A percentile compares a stretch with the other conserved stretches of the same genome.
These are phyloP conservation scores for Ametastegia equiseti DNA, from an alignment of 2,888 invertebrate genomes.

Conservation along the genomic window DNA sequence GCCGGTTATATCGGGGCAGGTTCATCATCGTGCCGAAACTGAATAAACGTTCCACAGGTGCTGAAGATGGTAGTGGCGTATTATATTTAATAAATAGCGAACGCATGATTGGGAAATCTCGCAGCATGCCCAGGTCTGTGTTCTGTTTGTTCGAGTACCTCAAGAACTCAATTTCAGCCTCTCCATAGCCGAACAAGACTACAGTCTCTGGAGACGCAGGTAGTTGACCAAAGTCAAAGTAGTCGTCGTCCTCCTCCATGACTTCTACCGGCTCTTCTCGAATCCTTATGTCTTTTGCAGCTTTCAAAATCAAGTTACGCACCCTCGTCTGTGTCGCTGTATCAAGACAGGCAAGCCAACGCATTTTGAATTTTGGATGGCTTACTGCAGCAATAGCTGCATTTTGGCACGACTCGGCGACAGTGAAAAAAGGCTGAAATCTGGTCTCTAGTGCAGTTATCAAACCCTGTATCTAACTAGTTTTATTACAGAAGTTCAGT, in stretches of 20 bases:
- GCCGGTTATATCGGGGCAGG: slow-evolving; percentile 8
- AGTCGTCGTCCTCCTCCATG: slow-evolving; percentile 2
- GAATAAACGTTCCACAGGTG: slow-evolving; percentile 8
- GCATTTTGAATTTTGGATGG: too few species aligned
- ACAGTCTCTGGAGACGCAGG: background rate
- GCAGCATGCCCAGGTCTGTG: background rate
- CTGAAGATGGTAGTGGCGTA: slow-evolving; percentile 12
- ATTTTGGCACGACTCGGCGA: too few species aligned
- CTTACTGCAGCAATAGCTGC: too few species aligned
- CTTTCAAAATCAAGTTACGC: too few species aligned
- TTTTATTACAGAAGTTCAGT: too few species aligned
- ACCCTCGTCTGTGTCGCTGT: too few species aligned
- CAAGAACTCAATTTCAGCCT: background rate
- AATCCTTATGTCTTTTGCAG: too few species aligned
- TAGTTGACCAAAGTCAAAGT: too few species aligned
- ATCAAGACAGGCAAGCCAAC: too few species aligned
- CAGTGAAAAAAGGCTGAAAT: too few species aligned
- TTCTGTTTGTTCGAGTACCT: background rate
- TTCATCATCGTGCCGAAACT: slow-evolving; percentile 1
- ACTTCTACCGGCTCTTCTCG: too few species aligned
- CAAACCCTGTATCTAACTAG: background rate
- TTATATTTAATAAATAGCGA: too few species aligned
- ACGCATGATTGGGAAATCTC: slow-evolving; percentile 8
- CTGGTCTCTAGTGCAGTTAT: background rate
- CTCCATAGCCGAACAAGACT: slow-evolving; percentile 15